Base-by-base conservation (phyloP, 2,888 invertebrate genomes). In the Luffia ferchaultella region DNA sequence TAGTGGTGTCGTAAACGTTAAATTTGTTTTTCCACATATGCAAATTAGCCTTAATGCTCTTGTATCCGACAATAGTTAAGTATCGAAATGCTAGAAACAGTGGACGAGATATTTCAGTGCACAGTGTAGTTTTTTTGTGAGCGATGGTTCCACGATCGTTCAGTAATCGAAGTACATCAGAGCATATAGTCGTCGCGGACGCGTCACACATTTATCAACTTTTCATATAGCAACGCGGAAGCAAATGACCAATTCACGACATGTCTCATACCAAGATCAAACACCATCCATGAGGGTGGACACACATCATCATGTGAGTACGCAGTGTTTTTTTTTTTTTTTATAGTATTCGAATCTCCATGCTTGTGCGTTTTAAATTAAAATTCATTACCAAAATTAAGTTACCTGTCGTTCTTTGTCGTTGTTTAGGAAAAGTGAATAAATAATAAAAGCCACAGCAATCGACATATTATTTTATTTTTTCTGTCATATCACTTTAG, bases 231-330 rank as follows among this genome's bases (percentile, higher is more conserved):
- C 3, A 3, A 12, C 30, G 12, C 30, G 30, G 3, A 3, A 30
- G 30, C 30, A 30, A 12, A 53, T 53, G 53, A 48, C 46, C 40
- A 46, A 46, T 30, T 42, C 50, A 42, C 53, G 53, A 2, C 53
- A 48, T 20, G 50, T 53, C 20, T 52, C 50, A 48, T 48, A 50
- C 43, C 45, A 46, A 40, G 50, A 46, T 42, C 48, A 46, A 18
- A 16, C 50, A 40, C 48, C 45, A 45, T 20, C 42, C 43, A 48
- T 17, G 17, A 45, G 45, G 48, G 48, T 43, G 12, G 42, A 19
- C 43, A 40, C 42, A 16, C 30, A 50, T 50, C 50, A 50, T 30
- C 40, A 45, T 50, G 53, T 53, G 50, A 53, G 53, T 53, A 30
- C 30, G 30, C 30, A 7, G n/a, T n/a, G n/a, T n/a, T n/a, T n/a